Conservation (phyloP, 2,797 vertebrate genomes). For the Microcaecilia unicolor region DNA sequence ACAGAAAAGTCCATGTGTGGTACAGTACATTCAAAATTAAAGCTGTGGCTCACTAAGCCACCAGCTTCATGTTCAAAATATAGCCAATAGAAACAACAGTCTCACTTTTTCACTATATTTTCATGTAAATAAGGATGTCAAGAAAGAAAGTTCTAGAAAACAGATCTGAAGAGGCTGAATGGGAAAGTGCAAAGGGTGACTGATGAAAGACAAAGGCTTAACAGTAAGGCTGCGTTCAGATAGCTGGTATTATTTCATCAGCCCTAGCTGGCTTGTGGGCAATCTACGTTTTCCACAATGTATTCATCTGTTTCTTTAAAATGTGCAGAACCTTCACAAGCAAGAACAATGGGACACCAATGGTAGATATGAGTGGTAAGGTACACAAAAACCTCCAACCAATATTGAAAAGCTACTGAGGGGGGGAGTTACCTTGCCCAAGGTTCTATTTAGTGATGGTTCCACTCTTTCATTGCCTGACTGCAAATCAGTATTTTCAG, state of each 20-base stretch:
- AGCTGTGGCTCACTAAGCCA: slow-evolving; percentile 17
- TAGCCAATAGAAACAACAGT: too few species aligned
- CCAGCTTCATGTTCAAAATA: too few species aligned
- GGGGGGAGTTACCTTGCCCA: slow-evolving; percentile 61
- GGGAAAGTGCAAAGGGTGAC: slow-evolving; percentile 27
- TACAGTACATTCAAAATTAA: slow-evolving; percentile 8
- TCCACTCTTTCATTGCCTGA: slow-evolving; percentile 65
- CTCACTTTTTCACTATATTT: too few species aligned
- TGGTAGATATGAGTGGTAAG: slow-evolving; percentile 54
- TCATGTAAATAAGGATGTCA: slow-evolving; percentile 29
- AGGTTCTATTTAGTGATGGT: slow-evolving; percentile 61
- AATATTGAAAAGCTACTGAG: slow-evolving; percentile 47
- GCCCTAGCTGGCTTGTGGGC: slow-evolving; percentile 54
- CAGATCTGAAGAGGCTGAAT: slow-evolving; percentile 17
- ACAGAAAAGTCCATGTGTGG: too few species aligned
- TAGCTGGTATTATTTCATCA: slow-evolving; percentile 65
- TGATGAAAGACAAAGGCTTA: slow-evolving; percentile 39
- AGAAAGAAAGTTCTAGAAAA: slow-evolving; percentile 14
- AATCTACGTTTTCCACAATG: slow-evolving; percentile 52
- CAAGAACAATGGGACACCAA: slow-evolving; percentile 54
- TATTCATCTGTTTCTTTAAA: slow-evolving; percentile 36
- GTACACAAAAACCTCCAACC: slow-evolving; percentile 47
- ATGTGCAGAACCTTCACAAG: slow-evolving; percentile 46
- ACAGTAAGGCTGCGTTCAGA: slow-evolving; percentile 61
- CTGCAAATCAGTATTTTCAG: slow-evolving; percentile 79